These are phyloP conservation scores for Onychomys arenicola DNA, from an alignment of 2,797 vertebrate genomes.

Conservation along the genomic window DNA sequence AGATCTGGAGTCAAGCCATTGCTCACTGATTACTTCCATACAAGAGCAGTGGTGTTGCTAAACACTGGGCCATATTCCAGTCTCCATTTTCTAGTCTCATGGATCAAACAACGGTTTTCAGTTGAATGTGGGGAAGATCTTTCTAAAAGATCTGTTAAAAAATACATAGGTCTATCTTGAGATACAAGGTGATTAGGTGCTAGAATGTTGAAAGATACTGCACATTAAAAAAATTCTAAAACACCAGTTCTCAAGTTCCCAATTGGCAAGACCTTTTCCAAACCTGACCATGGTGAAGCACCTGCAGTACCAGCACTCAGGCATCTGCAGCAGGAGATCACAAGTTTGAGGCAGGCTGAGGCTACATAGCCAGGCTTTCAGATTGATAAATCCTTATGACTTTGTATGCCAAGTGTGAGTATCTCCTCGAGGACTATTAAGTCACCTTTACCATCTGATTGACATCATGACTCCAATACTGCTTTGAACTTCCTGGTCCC, in stretches of 20 bases:
- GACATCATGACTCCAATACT: neutral
- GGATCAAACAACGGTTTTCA: neutral
- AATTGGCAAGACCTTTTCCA: neutral
- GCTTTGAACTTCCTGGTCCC: neutral
- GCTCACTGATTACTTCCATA: neutral
- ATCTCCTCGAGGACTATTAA: neutral
- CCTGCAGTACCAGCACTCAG: neutral
- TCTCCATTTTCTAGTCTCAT: neutral
- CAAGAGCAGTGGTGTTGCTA: too few species aligned
- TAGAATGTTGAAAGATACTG: neutral
- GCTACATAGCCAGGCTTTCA: neutral
- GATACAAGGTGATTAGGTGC: neutral
- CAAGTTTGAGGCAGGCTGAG: neutral
- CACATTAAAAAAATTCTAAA: neutral
- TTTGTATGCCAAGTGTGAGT: too few species aligned
- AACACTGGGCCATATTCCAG: too few species aligned
- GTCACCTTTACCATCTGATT: neutral
- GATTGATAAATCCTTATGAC: neutral
- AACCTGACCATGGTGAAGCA: neutral
- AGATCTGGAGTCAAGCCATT: neutral
- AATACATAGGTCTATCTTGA: slow-evolving; percentile 4
- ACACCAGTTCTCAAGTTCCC: neutral
- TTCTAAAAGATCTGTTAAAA: slow-evolving; percentile 38
- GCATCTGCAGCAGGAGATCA: neutral
- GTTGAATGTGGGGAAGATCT: slow-evolving; percentile 10